Evolutionary conservation across 2,888 invertebrate species (phyloP).

Genomic region (Tetragonula carbonaria): DNA sequence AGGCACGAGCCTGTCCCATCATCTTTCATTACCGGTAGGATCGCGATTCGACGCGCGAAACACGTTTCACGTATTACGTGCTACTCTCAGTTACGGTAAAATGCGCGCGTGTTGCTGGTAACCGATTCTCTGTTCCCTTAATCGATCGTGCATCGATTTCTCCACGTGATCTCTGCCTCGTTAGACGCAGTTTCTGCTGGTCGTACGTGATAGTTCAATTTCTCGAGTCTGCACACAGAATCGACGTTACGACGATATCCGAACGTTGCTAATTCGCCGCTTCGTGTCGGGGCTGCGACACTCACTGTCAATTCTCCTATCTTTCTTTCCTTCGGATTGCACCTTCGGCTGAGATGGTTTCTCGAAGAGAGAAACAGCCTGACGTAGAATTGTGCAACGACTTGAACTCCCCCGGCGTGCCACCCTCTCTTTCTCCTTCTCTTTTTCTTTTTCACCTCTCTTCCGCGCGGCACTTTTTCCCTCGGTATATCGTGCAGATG

Average conservation of each 20-base stretch:
- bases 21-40: slow-evolving; percentile 22
- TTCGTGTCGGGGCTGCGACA: slow-evolving; percentile 52
- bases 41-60: not conserved
- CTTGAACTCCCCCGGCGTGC: slow-evolving; percentile 30
- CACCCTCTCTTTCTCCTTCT: slow-evolving; percentile 21
- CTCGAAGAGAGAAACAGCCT: slow-evolving; percentile 3
- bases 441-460: slow-evolving; percentile 21
- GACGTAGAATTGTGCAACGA: slow-evolving; percentile 49
- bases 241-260: not conserved
- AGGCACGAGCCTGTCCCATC: slow-evolving; percentile 19
- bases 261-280: slow-evolving; percentile 9
- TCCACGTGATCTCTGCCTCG: not conserved
- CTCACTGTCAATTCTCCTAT: slow-evolving; percentile 57
- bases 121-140: not conserved
- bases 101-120: not conserved
- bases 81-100: slow-evolving; percentile 2
- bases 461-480: slow-evolving; percentile 42
- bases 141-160: not conserved
- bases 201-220: not conserved
- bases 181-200: not conserved
- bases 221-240: not conserved
- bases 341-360: slow-evolving; percentile 7
- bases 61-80: not conserved
- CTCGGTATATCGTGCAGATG: slow-evolving; percentile 43
- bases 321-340: slow-evolving; percentile 10